Evolutionary conservation across 2,888 invertebrate species (phyloP).

Genomic region (Halictus ligatus): DNA sequence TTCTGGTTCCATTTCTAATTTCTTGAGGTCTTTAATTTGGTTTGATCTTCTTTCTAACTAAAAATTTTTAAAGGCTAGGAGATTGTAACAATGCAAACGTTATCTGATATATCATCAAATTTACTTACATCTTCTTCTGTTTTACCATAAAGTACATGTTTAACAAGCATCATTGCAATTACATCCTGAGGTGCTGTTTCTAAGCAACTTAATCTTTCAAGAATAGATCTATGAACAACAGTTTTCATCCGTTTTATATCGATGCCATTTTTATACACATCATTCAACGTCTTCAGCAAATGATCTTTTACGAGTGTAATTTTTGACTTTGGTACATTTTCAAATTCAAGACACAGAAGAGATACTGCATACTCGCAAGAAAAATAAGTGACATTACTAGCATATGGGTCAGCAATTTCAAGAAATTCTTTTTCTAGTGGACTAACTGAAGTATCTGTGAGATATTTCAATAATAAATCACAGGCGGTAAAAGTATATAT

Average conservation of each 20-base stretch:
- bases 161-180: slow-evolving; percentile 91
- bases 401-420: slow-evolving; percentile 92
- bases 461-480: slow-evolving; percentile 90
- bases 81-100: not conserved
- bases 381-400: slow-evolving; percentile 90
- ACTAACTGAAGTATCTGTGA: slow-evolving; percentile 94
- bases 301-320: slow-evolving; percentile 87
- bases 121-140: slow-evolving; percentile 89
- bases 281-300: slow-evolving; percentile 85
- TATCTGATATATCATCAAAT: slow-evolving; percentile 6
- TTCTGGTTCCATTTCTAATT: slow-evolving; percentile 87
- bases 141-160: slow-evolving; percentile 93
- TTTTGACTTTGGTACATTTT: slow-evolving; percentile 91
- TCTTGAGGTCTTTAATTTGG: slow-evolving; percentile 87
- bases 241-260: slow-evolving; percentile 91
- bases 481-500: slow-evolving; percentile 88
- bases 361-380: slow-evolving; percentile 90
- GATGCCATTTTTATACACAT: slow-evolving; percentile 85
- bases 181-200: slow-evolving; percentile 92
- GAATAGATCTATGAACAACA: slow-evolving; percentile 89
- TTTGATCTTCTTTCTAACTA: slow-evolving; percentile 89
- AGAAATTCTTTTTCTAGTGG: slow-evolving; percentile 94
- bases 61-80: not conserved
- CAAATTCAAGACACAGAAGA: slow-evolving; percentile 89
- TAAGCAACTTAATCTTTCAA: slow-evolving; percentile 89